These are phyloP conservation scores for Drosophila novamexicana DNA, from an alignment of 1,140 invertebrate genomes.

Conservation along the genomic window DNA sequence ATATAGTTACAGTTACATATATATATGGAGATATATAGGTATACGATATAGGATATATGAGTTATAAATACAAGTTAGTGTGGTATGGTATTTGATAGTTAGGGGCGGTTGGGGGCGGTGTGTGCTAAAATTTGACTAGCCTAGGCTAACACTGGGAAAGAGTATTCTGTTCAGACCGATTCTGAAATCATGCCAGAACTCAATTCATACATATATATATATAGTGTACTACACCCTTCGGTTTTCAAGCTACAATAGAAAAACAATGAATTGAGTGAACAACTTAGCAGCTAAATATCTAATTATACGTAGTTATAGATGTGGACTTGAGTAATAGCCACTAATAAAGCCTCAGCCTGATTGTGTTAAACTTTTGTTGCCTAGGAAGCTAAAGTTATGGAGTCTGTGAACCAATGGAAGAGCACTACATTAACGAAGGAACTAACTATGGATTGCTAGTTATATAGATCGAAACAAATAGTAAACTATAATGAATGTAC, in stretches of 20 bases:
- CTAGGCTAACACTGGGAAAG: constrained; percentile 53
- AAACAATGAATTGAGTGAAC: constrained; percentile 24
- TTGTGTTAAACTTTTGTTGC: constrained; percentile 34
- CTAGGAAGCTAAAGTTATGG: constrained; percentile 42
- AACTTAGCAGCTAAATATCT: constrained; percentile 28
- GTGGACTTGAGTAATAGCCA: background rate
- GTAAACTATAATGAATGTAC: constrained; percentile 44
- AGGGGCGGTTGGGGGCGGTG: constrained; percentile 1
- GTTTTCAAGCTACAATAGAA: constrained; percentile 18
- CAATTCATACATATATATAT: background rate
- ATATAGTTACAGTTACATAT: constrained; percentile 44
- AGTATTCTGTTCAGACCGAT: constrained; percentile 7
- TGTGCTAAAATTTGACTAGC: constrained; percentile 58
- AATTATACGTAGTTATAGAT: constrained; percentile 13
- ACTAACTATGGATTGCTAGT: constrained; percentile 27
- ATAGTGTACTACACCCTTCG: constrained; percentile 4
- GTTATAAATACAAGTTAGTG: constrained; percentile 35
- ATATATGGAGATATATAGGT: constrained; percentile 33
- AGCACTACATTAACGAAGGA: constrained; percentile 57
- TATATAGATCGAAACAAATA: constrained; percentile 5
- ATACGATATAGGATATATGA: constrained; percentile 36
- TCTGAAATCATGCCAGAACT: constrained; percentile 25
- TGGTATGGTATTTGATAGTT: constrained; percentile 31
- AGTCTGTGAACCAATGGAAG: constrained; percentile 61
- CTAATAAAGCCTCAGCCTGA: constrained; percentile 37